Evolutionary conservation across 1,140 invertebrate genomes (phyloP).

Genomic region (Lepidurus arcticus): DNA sequence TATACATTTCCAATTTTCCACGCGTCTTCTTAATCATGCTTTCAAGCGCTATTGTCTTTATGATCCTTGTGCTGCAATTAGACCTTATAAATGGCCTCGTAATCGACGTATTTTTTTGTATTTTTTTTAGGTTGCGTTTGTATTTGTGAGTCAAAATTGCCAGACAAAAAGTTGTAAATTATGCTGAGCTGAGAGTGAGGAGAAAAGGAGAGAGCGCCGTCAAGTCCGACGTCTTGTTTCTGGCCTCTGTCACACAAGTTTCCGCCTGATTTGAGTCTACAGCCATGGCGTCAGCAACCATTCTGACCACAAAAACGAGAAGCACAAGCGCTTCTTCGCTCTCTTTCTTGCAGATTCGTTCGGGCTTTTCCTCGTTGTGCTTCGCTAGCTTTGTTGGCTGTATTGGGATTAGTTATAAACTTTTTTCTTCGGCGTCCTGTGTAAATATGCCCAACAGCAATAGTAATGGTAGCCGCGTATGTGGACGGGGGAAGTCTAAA

Average conservation of each 20-base stretch:
- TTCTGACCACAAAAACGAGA: constrained; percentile 15
- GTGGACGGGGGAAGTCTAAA: no score
- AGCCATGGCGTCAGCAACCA: constrained; percentile 8
- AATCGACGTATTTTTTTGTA: not conserved
- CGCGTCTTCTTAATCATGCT: not conserved
- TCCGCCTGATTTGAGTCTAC: constrained; percentile 17
- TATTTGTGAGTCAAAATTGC: not conserved
- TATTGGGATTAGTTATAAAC: no score
- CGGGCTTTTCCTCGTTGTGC: not conserved
- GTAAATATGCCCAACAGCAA: no score
- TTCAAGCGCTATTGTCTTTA: not conserved
- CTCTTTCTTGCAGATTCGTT: not conserved
- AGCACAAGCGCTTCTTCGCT: constrained; percentile 8
- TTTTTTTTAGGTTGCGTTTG: not conserved
- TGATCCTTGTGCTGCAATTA: not conserved
- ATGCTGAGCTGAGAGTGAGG: not conserved
- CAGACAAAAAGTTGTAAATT: not conserved
- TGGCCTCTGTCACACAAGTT: constrained; percentile 11
- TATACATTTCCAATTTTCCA: not conserved
- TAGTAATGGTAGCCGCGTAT: no score
- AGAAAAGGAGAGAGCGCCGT: constrained; percentile 16
- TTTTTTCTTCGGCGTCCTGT: no score
- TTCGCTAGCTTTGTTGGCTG: not conserved
- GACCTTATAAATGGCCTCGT: not conserved
- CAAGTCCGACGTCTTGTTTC: not conserved